Conservation (phyloP, 2,113 vertebrate species). For the Chaenocephalus aceratus region DNA sequence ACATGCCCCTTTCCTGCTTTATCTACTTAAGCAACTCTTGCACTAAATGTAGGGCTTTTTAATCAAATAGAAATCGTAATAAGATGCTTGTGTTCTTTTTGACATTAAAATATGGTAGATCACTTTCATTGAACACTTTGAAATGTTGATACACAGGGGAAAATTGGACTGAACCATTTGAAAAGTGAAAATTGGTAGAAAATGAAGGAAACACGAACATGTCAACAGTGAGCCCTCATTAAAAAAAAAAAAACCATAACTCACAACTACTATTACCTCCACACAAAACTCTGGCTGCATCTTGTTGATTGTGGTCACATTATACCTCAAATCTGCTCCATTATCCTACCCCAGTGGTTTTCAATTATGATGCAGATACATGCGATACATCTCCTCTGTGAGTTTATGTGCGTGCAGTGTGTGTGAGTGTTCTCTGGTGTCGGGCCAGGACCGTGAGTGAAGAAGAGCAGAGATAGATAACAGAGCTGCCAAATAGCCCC, state of each 20-base stretch:
- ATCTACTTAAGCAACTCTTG: not conserved
- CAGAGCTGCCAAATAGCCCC: conserved; percentile 55
- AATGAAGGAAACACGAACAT: not conserved
- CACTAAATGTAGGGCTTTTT: no score
- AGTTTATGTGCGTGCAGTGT: not conserved
- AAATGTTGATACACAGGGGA: not conserved
- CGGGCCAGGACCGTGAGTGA: conserved; percentile 58
- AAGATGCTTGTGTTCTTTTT: not conserved
- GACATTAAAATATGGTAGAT: not conserved
- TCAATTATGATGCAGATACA: not conserved
- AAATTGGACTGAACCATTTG: not conserved
- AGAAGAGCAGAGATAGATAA: conserved; percentile 65
- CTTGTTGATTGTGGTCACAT: not conserved
- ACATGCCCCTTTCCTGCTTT: not conserved
- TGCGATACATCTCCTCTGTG: conserved; percentile 16
- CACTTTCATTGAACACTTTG: not conserved
- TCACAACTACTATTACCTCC: not conserved
- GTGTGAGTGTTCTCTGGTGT: conserved; percentile 31
- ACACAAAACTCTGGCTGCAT: not conserved
- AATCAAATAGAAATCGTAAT: not conserved
- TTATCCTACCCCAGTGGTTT: conserved; percentile 8
- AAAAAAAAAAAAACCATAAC: no score
- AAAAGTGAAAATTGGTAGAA: not conserved
- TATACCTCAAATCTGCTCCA: not conserved
- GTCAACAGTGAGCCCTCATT: not conserved